These are phyloP conservation scores for Heliconius aoede DNA, from an alignment of 2,888 invertebrate species.

Conservation along the genomic window DNA sequence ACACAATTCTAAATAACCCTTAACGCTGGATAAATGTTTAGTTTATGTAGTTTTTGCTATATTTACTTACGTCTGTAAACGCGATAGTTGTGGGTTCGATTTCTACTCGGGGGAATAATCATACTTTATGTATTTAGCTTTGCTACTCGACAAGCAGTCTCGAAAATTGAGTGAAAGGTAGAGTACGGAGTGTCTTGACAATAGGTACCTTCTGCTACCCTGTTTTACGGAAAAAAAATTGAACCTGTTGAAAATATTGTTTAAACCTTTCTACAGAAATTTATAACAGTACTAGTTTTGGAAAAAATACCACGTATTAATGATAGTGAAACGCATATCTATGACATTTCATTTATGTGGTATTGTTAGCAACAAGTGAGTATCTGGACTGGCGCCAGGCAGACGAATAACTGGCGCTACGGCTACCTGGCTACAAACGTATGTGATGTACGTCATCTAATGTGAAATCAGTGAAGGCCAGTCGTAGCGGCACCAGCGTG, in stretches of 20 bases:
- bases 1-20: neutral
- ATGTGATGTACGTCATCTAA: neutral
- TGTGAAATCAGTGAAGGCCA: neutral
- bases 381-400: slow-evolving; percentile 57
- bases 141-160: too few species aligned
- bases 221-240: too few species aligned
- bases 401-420: slow-evolving; percentile 34
- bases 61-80: neutral
- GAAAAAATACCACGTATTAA: too few species aligned
- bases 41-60: neutral
- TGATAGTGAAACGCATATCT: neutral
- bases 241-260: too few species aligned
- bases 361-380: slow-evolving; percentile 61
- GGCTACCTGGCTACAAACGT: slow-evolving; percentile 28
- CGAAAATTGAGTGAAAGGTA: too few species aligned
- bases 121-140: too few species aligned
- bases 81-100: too few species aligned
- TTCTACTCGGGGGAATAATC: too few species aligned
- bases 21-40: neutral
- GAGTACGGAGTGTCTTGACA: too few species aligned
- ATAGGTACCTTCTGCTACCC: too few species aligned
- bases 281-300: neutral
- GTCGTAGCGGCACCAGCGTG: too few species aligned
- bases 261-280: too few species aligned
- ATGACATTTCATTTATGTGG: slow-evolving; percentile 37